Conservation (phyloP, 2,888 invertebrate genomes). For the Tineola bisselliella region DNA sequence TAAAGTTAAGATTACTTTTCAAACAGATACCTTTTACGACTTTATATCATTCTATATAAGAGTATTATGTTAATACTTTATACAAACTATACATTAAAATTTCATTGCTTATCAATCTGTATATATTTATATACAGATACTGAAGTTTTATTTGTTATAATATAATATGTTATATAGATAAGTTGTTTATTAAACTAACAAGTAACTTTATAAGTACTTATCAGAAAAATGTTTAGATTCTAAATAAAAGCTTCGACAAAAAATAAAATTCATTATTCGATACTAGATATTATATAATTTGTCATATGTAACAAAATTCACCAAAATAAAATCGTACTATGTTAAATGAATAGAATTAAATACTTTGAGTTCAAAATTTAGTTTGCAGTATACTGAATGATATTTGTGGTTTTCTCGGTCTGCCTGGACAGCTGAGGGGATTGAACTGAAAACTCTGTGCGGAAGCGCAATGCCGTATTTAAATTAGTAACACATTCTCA, state of each 20-base stretch:
- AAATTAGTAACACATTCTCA: not conserved
- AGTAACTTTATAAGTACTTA: no score
- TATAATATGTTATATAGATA: no score
- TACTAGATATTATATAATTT: no score
- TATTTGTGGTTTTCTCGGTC: constrained; percentile 13
- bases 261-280: no score
- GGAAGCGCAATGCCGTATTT: not conserved
- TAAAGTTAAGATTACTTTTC: constrained; percentile 8
- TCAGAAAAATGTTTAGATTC: no score
- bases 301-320: not conserved
- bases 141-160: no score
- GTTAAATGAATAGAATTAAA: not conserved
- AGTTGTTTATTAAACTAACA: no score
- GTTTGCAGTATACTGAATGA: not conserved
- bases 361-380: constrained; percentile 9
- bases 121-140: no score
- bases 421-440: constrained; percentile 5
- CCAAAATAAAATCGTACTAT: not conserved
- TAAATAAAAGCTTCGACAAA: no score
- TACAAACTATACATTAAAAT: no score
- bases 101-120: no score
- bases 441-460: not conserved
- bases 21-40: not conserved
- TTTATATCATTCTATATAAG: not conserved
- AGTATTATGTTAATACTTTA: no score